Evolutionary conservation across 1,140 invertebrate genomes (phyloP).

Genomic region (Ladona fulva): DNA sequence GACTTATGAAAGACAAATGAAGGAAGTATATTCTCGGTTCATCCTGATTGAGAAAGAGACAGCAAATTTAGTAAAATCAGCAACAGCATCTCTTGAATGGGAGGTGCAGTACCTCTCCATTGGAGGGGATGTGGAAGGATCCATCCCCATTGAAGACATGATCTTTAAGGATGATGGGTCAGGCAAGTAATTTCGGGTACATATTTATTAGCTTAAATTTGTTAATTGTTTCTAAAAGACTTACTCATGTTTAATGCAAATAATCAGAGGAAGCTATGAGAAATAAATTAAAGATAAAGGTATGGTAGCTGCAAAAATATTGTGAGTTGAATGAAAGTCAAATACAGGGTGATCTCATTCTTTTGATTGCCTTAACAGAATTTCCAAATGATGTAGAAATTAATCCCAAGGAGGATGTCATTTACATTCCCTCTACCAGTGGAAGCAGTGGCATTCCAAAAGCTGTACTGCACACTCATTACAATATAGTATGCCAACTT

Average conservation of each 20-base stretch:
- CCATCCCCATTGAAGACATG: background rate
- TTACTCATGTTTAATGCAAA: too few relatives aligned
- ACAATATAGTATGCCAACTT: too few relatives aligned
- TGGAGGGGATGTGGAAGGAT: background rate
- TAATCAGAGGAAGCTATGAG: too few relatives aligned
- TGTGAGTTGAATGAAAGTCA: too few relatives aligned
- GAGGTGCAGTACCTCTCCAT: background rate
- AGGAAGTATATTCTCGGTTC: background rate
- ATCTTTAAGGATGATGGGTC: background rate
- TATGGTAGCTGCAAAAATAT: too few relatives aligned
- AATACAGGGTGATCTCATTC: too few relatives aligned
- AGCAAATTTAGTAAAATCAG: background rate
- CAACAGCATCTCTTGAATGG: background rate
- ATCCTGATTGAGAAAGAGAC: background rate
- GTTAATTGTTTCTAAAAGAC: too few relatives aligned
- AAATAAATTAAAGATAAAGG: too few relatives aligned
- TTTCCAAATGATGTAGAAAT: background rate
- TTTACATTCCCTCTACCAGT: conserved; percentile 10
- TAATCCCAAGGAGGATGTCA: background rate
- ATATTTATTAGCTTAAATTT: too few relatives aligned
- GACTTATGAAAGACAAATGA: background rate
- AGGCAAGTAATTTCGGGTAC: too few relatives aligned
- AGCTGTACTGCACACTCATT: conserved; percentile 5
- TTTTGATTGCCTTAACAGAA: too few relatives aligned
- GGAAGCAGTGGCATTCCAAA: conserved; percentile 12